Evolutionary conservation across 2,888 invertebrate genomes (phyloP), one percentile per base, ranked within the genome.

Genomic region (Cataglyphis albicans): DNA sequence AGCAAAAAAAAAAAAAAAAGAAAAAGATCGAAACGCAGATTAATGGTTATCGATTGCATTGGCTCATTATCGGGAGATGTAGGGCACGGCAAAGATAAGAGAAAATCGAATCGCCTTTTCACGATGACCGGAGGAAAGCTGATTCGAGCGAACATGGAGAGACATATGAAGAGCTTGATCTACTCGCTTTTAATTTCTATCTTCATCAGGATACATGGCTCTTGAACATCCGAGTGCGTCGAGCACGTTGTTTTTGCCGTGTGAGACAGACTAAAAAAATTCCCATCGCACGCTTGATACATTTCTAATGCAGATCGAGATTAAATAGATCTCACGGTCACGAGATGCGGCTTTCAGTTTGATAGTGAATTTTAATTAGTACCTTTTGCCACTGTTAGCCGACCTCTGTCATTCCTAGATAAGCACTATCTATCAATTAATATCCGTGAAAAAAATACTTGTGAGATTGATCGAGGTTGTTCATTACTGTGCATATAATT

Each of bases 1-100:
- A 64, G 32, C 29, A 10, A n/a, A 52, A 18, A 21, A 70, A 68
- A 59, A 78, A 35, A 35, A 1, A 59, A 21, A 4, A 7, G 78
- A 1, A 59, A 21, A 4, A 7, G 78, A 61, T 80, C 35, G 78
- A 21, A 80, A 44, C 21, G 29, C 78, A 80, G 78, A 80, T 80
- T 70, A 70, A 68, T 61, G 78, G 59, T 48, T 55, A 44, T 59
- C 68, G 44, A 68, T 68, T 68, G 68, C 59, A 44, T 44, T 32
- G 78, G 35, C 48, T 70, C 35, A 80, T 80, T 80, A 80, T 44
- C 44, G 59, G n/a, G n/a, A 44, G 25, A 78, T 78, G 44, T 78
- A 59, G 78, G 38, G 48, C 70, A 70, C 44, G 12, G 38, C 25
- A 12, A 1, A 41, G 78, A 70, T 70, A 48, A 35, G 35, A 80